Base-by-base conservation (phyloP, 2,113 vertebrate species). In the Triplophysa rosa region DNA sequence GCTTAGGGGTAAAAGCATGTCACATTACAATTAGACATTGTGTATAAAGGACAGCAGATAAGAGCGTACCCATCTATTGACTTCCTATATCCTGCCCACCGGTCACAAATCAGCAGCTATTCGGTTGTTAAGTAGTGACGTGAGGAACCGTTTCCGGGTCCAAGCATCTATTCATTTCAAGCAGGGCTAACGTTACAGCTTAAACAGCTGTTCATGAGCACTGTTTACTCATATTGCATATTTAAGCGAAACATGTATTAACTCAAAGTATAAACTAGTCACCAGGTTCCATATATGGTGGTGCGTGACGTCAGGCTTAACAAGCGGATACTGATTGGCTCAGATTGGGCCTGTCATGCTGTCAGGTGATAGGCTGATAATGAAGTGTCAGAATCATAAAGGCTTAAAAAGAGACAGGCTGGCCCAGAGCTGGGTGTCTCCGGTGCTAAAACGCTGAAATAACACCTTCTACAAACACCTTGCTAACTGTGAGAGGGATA, bases 321-420 rank as follows among this genome's bases (percentile, higher is more conserved):
- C 29, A 33, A 33, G 29, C 29, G 5, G 29, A 59, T 37, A 76
- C 52, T 70, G 84, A 83, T 85, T 82, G 80, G 78, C 80, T 67
- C 21, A 81, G 69, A 85, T 85, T 81, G 78, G 75, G 11, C 62
- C 76, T 83, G 79, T 83, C 81, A 79, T 71, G 73, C 75, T 79
- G 75, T 83, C 81, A 76, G 73, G 49, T 64, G 78, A 78, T 62
- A 78, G 72, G 58, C 75, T 83, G 79, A 83, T 85, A 85, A 85
- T 85, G 59, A 85, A 81, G 61, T 83, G 84, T 85, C 81, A 83
- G 70, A 71, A 24, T 58, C 26, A 63, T 77, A 74, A 71, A 83
- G 61, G 77, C 54, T 67, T 73, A 75, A 69, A 81, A 26, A 69
- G 37, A 84, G 65, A 29, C 68, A 61, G 64, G 47, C 16, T 6